Evolutionary conservation across 2,797 vertebrate genomes (phyloP), one percentile per base, ranked within the genome.

Genomic region (Botia almorhae): DNA sequence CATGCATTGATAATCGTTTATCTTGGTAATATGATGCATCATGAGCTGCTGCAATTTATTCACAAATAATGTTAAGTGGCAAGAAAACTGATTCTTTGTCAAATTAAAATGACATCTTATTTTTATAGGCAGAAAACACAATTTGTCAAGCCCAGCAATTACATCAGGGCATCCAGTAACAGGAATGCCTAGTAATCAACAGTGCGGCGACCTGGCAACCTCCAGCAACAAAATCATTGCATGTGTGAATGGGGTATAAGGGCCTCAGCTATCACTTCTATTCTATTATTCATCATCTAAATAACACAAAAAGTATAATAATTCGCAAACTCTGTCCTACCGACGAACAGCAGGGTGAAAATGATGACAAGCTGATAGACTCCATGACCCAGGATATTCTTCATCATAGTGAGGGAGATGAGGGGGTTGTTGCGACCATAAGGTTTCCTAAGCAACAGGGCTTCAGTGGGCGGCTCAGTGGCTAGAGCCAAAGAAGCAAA

Each of bases 321-420:
- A 53, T 29, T 10, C n/a, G 19, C 60, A 61, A 50, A 61, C 51
- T 48, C 26, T 29, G 17, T 50, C 83, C 17, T 89, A 97, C 96
- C 96, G 14, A 93, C 92, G 70, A 98, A 98, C 55, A 98, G 92
- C 84, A 98, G 89, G 1, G 95, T 96, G 89, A 98, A 97, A 90
- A 98, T 97, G 90, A 96, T 94, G 85, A 94, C 87, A 73, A 98
- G 95, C 90, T 98, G 96, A 91, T 98, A 98, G 69, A 94, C 93
- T 0, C 95, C 95, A 1, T 98, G 96, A 17, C 96, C 96, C 75
- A 97, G 88, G 82, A 97, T 97, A 83, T 96, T 97, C 89, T 97
- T 97, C 94, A 97, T 96, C 96, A 97, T 98, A 87, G 96, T 97
- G 81, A 95, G 94, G 0, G 96, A 97, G 89, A 98, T 95, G 82